Percentiles rank a stretch among this genome's conserved stretches.
phyloP scores from a whole-genome alignment of 2,888 invertebrate species.

The Melanophora roralis region DNA sequence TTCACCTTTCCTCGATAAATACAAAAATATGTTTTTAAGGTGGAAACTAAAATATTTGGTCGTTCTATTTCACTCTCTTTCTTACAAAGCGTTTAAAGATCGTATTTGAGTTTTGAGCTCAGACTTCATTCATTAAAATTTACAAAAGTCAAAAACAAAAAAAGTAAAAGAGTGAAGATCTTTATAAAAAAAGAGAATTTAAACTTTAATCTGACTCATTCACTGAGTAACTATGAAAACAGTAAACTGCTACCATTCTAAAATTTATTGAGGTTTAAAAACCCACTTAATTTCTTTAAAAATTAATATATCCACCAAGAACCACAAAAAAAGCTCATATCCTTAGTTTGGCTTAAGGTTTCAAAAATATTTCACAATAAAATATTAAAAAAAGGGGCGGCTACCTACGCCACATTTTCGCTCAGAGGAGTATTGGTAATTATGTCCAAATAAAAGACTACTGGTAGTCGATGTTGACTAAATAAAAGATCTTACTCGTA shows the following conservation, averaged over 20 bases:
- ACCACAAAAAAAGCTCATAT: not conserved
- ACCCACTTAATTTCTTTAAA: not conserved
- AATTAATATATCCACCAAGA: not conserved
- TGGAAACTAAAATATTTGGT: not conserved
- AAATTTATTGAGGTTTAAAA: slow-evolving; percentile 30
- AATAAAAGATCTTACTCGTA: not conserved
- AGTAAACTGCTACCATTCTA: slow-evolving; percentile 1
- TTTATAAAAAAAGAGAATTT: slow-evolving; percentile 18
- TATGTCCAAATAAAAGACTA: slow-evolving; percentile 65
- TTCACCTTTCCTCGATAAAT: slow-evolving; percentile 28
- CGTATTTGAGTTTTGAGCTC: slow-evolving; percentile 42
- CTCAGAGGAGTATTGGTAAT: slow-evolving; percentile 64
- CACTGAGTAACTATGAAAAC: slow-evolving; percentile 1
- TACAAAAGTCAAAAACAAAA: not conserved
- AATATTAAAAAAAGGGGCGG: slow-evolving; percentile 53
- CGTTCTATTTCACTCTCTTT: slow-evolving; percentile 22
- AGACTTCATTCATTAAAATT: slow-evolving; percentile 49
- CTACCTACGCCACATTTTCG: slow-evolving; percentile 56
- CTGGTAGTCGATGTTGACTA: slow-evolving; percentile 39
- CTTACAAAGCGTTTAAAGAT: slow-evolving; percentile 32
- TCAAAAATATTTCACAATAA: not conserved
- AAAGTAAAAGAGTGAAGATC: slow-evolving; percentile 13
- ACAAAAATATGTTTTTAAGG: not conserved
- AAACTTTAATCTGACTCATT: slow-evolving; percentile 27
- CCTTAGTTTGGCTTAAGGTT: not conserved